These are phyloP conservation scores for Phaethon lepturus DNA, from an alignment of 2,113 vertebrate species.

Conservation along the genomic window DNA sequence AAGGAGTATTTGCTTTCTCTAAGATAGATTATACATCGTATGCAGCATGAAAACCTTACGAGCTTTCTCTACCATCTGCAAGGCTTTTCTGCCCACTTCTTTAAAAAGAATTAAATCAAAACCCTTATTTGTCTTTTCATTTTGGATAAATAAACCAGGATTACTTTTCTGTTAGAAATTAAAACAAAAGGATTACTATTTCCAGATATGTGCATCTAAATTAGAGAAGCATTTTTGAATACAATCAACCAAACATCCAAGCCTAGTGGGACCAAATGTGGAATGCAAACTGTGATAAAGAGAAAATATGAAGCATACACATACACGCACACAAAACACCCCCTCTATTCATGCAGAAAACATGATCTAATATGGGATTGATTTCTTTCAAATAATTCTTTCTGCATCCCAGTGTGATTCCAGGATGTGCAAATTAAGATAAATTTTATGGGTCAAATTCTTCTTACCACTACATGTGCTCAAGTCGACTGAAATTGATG, in stretches of 20 bases:
- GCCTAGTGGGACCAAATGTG: neutral
- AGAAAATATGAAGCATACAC: neutral
- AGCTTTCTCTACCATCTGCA: slow-evolving; percentile 68
- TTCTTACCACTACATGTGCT: neutral
- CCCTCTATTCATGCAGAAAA: neutral
- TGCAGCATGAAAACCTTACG: slow-evolving; percentile 65
- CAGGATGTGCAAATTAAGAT: slow-evolving; percentile 49
- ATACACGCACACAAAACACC: neutral
- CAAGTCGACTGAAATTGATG: slow-evolving; percentile 34
- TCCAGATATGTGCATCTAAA: neutral
- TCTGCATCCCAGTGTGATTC: slow-evolving; percentile 17
- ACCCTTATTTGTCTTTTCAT: slow-evolving; percentile 28
- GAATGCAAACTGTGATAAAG: slow-evolving; percentile 3
- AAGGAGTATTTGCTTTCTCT: slow-evolving; percentile 76
- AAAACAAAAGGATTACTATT: neutral
- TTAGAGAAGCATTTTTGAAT: neutral
- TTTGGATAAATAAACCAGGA: slow-evolving; percentile 41
- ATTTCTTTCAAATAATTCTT: slow-evolving; percentile 39
- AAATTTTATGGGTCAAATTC: slow-evolving; percentile 36
- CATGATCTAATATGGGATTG: neutral
- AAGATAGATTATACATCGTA: slow-evolving; percentile 72
- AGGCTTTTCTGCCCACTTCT: slow-evolving; percentile 61
- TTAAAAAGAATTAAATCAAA: slow-evolving; percentile 50
- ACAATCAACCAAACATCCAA: neutral
- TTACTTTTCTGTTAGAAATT: neutral